Conservation (phyloP, 2,888 invertebrate species). For the Congeria kusceri region DNA sequence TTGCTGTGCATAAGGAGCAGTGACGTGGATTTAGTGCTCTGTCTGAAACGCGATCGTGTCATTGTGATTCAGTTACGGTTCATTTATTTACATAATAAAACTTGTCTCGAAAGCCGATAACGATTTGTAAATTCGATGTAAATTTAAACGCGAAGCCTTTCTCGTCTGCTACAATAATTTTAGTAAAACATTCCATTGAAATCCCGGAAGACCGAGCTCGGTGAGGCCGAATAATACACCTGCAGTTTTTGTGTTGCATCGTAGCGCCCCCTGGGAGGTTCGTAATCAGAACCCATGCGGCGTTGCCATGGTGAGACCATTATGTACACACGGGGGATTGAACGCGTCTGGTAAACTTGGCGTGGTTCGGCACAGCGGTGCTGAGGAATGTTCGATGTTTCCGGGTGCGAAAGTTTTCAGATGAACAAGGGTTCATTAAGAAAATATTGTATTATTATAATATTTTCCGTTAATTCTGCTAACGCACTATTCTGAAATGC, state of each 20-base stretch:
- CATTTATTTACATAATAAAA: too few relatives aligned
- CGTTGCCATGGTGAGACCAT: constrained; percentile 60
- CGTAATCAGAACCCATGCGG: constrained; percentile 62
- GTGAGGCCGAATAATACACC: constrained; percentile 31
- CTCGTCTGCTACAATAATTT: background rate
- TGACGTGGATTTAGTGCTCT: too few relatives aligned
- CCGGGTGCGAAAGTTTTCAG: background rate
- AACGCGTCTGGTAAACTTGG: constrained; percentile 9
- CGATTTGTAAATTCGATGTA: too few relatives aligned
- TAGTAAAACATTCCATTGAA: constrained; percentile 40
- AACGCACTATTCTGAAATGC: too few relatives aligned
- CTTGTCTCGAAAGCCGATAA: too few relatives aligned
- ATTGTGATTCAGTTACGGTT: too few relatives aligned
- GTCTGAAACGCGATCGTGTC: too few relatives aligned
- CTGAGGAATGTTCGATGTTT: background rate
- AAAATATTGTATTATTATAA: too few relatives aligned
- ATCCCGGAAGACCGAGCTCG: constrained; percentile 18
- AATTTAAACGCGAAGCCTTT: background rate
- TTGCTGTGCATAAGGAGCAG: too few relatives aligned
- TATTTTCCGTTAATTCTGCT: too few relatives aligned
- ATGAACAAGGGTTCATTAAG: background rate
- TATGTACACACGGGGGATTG: constrained; percentile 47
- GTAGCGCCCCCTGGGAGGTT: constrained; percentile 48
- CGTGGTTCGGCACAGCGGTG: constrained; percentile 14
- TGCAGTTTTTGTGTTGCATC: constrained; percentile 26